A percentile compares a stretch with the other conserved stretches of the same genome.
These are phyloP conservation scores for Discoglossus pictus DNA, from an alignment of 2,797 vertebrate species.

Conservation along the genomic window DNA sequence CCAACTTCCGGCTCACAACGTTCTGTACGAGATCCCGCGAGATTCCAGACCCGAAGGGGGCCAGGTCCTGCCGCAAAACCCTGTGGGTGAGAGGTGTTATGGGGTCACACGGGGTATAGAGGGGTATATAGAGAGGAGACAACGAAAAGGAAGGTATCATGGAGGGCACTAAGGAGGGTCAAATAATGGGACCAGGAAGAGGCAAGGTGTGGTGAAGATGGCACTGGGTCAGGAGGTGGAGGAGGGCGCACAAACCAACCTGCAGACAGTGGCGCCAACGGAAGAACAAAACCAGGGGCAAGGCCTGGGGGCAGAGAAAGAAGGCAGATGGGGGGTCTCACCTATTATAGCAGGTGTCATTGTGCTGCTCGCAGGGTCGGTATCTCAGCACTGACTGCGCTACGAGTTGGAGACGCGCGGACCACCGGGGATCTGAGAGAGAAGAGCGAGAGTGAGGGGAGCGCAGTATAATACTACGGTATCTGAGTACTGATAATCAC, in stretches of 20 bases:
- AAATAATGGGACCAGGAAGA: background rate
- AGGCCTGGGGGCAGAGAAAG: background rate
- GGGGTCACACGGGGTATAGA: background rate
- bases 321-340: slow-evolving; percentile 59
- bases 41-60: slow-evolving; percentile 80
- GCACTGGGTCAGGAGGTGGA: background rate
- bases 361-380: slow-evolving; percentile 74
- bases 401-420: slow-evolving; percentile 61
- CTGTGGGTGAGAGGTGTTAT: slow-evolving; percentile 65
- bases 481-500: slow-evolving; percentile 68
- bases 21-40: slow-evolving; percentile 78
- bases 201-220: background rate
- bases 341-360: slow-evolving; percentile 88
- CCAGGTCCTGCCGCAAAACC: slow-evolving; percentile 82
- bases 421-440: slow-evolving; percentile 67
- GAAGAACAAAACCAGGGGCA: too few relatives aligned
- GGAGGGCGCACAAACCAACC: background rate
- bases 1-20: slow-evolving; percentile 78
- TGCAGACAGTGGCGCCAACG: background rate
- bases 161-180: slow-evolving; percentile 15
- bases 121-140: background rate
- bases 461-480: too few relatives aligned
- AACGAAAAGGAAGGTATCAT: slow-evolving; percentile 5
- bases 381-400: slow-evolving; percentile 69
- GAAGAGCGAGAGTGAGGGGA: too few relatives aligned